phyloP scores from a whole-genome alignment of 2,113 vertebrate species.

The Montifringilla adamsi region DNA sequence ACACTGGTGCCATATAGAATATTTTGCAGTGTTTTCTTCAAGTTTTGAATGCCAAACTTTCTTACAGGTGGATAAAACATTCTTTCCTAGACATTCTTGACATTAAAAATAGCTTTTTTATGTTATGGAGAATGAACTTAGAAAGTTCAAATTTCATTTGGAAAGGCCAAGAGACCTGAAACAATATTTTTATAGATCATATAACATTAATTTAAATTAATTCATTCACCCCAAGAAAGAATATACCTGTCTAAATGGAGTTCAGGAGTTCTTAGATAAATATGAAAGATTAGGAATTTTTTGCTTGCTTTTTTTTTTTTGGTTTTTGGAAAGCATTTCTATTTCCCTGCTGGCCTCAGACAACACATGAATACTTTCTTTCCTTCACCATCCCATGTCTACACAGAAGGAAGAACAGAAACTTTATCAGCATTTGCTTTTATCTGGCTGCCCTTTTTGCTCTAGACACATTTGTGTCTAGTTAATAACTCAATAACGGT shows the following conservation, averaged over 20 bases:
- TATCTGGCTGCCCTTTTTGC: background rate
- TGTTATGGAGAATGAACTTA: background rate
- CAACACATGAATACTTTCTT: background rate
- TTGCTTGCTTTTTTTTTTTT: background rate
- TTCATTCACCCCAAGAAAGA: background rate
- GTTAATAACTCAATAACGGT: conserved; percentile 31
- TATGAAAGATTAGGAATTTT: background rate
- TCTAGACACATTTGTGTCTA: conserved; percentile 24
- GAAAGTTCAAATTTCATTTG: conserved; percentile 1
- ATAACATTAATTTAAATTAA: conserved; percentile 39
- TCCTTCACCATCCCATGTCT: background rate
- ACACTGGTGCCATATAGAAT: background rate
- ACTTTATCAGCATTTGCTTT: background rate
- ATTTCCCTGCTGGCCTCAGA: background rate
- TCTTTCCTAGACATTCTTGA: background rate
- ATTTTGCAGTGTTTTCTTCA: background rate
- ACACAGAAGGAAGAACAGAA: background rate
- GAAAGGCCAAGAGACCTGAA: background rate
- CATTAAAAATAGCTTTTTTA: background rate
- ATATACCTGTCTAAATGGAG: background rate
- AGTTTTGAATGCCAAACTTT: background rate
- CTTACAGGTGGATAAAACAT: background rate
- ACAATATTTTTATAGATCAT: conserved; percentile 41
- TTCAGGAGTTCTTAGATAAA: background rate
- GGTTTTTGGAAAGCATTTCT: background rate